Base-by-base conservation (phyloP, 2,113 vertebrate genomes). In the Antechinus stuartii region DNA sequence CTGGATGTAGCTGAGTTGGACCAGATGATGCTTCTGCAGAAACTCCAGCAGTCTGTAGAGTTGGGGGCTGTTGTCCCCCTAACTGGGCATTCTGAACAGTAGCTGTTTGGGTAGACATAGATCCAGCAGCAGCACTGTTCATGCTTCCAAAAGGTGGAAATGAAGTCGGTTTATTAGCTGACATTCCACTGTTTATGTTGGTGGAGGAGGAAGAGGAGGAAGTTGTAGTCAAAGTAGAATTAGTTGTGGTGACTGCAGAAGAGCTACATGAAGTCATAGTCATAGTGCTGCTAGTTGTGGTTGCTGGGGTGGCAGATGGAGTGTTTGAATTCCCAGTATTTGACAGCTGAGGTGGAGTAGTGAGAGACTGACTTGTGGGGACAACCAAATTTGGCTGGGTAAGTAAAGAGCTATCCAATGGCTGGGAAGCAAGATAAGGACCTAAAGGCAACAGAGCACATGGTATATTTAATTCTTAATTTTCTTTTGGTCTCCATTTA, bases 371-470 rank as follows among this genome's bases (percentile, higher is more conserved):
- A 98, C 97, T 99, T 97, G 98, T 96, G 93, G 98, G 97, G 93
- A 99, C 96, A 61, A 98, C 96, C 96, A 99, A 99, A 96, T 98
- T 99, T 96, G 99, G 99, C 98, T 99, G 99, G 55, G 98, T 98
- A 96, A 99, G 99, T 68, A 99, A 98, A 92, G 99, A 99, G 96
- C 99, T 98, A 98, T 99, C 99, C 98, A 99, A 98, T 96, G 99
- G 98, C 98, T 99, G 99, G 56, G 99, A 99, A 96, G 99, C 99
- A 98, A 99, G 99, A 97, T 99, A 99, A 94, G 99, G 99, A 99
- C 99, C 99, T 99, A 97, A 98, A 97, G 47, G 98, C 0, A 94
- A 97, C 14, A 97, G 97, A 98, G 95, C 91, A 55, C 84, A 93
- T 50, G 95, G 42, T 91, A 92, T 90, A 94, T 94, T 97, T 94